Evolutionary conservation across 2,797 vertebrate genomes (phyloP), one percentile per base, ranked within the genome.

Genomic region (Chromis chromis): DNA sequence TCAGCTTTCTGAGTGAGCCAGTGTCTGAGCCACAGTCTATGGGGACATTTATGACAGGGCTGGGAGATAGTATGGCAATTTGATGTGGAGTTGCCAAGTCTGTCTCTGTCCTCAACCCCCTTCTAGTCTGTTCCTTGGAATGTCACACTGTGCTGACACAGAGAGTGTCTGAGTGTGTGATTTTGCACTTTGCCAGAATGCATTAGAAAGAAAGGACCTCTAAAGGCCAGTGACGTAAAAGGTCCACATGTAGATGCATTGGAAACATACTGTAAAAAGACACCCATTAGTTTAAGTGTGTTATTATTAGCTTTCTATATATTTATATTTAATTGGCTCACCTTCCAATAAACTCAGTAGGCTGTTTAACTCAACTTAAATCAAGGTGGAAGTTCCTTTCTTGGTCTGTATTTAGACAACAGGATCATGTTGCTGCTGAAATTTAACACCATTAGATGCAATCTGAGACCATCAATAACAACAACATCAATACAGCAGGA

Each of bases 61-160:
- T 77, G 71, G 24, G 19, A 65, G 56, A 74, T 50, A 56, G 57
- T 49, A 76, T 69, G 27, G 76, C 84, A 85, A 85, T 81, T 81
- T 88, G 65, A 85, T 74, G 70, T 81, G 24, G 21, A 75, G 73
- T 68, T 83, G 79, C 79, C 74, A 82, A 87, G 79, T 65, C 74
- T 52, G 75, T 79, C 73, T 71, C 62, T 68, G 84, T 85, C 83
- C 70, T 82, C 82, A 81, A 61, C 70, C 79, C 70, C 77, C 57
- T 65, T 59, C 67, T 59, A 81, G 70, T 76, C 74, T 83, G 78
- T 64, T 81, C 77, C 59, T 76, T 76, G 85, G 87, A 91, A 92
- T 91, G 87, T 92, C 83, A 83, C 89, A 90, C 81, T 65, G 60
- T 70, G 70, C 81, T 87, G 86, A 84, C 78, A 70, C 65, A 72